Conservation (phyloP, 2,888 invertebrate genomes). For the Eilema caniola region DNA sequence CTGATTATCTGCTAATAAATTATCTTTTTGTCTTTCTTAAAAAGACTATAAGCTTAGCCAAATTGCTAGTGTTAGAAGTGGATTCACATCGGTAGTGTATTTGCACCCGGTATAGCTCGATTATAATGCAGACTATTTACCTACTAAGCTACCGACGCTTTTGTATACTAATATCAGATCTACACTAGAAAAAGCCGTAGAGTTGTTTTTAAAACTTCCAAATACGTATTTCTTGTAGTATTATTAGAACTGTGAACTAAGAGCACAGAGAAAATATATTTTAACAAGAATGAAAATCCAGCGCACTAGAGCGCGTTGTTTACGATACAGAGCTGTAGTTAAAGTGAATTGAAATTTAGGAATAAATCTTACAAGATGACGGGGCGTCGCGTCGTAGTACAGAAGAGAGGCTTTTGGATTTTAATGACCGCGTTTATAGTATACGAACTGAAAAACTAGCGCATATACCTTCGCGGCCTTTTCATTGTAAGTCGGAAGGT, state of each 20-base stretch:
- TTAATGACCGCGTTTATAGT: background rate
- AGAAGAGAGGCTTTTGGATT: background rate
- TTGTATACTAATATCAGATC: no score
- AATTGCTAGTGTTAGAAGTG: no score
- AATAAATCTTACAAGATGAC: background rate
- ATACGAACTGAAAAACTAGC: background rate
- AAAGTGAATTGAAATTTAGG: constrained; percentile 50
- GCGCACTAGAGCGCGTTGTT: constrained; percentile 60
- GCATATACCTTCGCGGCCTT: background rate
- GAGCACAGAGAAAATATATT: constrained; percentile 58
- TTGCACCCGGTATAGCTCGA: no score
- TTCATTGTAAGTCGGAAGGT: background rate
- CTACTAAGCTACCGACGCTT: no score
- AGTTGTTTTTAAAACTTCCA: background rate
- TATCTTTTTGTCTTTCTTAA: no score
- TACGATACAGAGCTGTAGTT: constrained; percentile 39
- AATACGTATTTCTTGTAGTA: no score
- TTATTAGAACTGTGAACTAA: constrained; percentile 40
- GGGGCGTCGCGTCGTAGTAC: no score
- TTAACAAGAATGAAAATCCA: constrained; percentile 67
- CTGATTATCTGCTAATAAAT: no score
- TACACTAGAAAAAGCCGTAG: no score
- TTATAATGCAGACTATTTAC: no score
- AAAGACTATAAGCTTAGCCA: no score
- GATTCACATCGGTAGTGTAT: no score